Evolutionary conservation across 1,140 invertebrate genomes (phyloP), one percentile per base, ranked within the genome.

Genomic region (Subanguina moxae): DNA sequence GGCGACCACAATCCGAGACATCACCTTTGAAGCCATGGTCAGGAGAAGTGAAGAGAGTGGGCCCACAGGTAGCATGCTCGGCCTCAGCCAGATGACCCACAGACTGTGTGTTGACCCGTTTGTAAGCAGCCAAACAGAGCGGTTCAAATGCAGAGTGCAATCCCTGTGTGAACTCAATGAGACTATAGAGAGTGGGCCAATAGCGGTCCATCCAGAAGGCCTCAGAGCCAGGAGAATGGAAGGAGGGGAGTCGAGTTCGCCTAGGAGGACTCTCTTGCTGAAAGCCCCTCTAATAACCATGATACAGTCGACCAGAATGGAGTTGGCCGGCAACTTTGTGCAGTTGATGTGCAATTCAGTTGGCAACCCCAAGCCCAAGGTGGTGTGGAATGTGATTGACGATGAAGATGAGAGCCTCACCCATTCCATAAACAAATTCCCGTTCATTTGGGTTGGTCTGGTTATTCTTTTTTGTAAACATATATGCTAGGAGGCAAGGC

Each of bases 401-500:
- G 30, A 56, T 1, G 67, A 68, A 43, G 62, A 52, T 21, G 58
- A 61, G n/a, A 30, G 5, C n/a, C 3, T 61, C 28, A 30, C 27
- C n/a, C 38, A 61, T 61, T 48, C 68, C 11, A 57, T 67, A 13
- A 52, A n/a, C 5, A 25, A 70, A 58, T 70, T 21, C 57, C 68
- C 68, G 0, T 70, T 70, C 42, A 70, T 70, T 45, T 42, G 27
- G 62, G 68, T 70, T n/a, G n/a, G n/a, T n/a, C n/a, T n/a, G n/a
- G n/a, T n/a, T n/a, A n/a, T n/a, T n/a, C n/a, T n/a, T n/a, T n/a
- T n/a, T n/a, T n/a, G n/a, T n/a, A n/a, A n/a, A n/a, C n/a, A n/a
- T n/a, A n/a, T n/a, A n/a, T n/a, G n/a, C n/a, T n/a, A n/a, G n/a
- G n/a, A n/a, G n/a, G n/a, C n/a, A n/a, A n/a, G n/a, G n/a, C n/a